phyloP scores from a whole-genome alignment of 2,797 vertebrate species.

The Onychomys leucogaster region DNA sequence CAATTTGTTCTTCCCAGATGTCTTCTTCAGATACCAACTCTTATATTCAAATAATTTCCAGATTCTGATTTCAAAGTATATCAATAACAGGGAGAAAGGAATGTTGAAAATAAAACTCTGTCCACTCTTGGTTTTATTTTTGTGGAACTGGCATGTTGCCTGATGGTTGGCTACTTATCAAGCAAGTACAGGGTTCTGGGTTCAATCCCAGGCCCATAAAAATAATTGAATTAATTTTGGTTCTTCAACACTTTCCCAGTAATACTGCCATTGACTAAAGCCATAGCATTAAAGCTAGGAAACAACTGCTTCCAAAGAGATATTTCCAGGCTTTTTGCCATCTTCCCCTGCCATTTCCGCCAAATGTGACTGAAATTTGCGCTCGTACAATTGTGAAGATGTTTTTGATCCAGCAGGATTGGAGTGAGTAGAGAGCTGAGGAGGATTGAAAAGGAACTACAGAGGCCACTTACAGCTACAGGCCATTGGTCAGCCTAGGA shows the following conservation, averaged over 20 bases:
- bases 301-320: neutral
- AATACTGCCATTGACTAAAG: neutral
- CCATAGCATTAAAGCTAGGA: neutral
- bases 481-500: neutral
- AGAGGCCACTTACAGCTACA: neutral
- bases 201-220: neutral
- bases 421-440: neutral
- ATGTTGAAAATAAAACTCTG: neutral
- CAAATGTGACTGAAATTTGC: neutral
- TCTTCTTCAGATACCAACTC: neutral
- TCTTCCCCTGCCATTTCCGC: neutral
- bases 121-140: neutral
- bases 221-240: conserved; percentile 31
- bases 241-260: neutral
- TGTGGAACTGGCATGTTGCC: neutral
- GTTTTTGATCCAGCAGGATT: neutral
- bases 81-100: neutral
- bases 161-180: neutral
- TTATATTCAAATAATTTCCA: neutral
- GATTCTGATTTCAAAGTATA: neutral
- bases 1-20: neutral
- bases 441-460: neutral
- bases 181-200: neutral
- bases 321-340: neutral
- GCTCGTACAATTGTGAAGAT: neutral